These are phyloP conservation scores for Brachionus rotundiformis DNA, from an alignment of 1,140 invertebrate species.

Conservation along the genomic window DNA sequence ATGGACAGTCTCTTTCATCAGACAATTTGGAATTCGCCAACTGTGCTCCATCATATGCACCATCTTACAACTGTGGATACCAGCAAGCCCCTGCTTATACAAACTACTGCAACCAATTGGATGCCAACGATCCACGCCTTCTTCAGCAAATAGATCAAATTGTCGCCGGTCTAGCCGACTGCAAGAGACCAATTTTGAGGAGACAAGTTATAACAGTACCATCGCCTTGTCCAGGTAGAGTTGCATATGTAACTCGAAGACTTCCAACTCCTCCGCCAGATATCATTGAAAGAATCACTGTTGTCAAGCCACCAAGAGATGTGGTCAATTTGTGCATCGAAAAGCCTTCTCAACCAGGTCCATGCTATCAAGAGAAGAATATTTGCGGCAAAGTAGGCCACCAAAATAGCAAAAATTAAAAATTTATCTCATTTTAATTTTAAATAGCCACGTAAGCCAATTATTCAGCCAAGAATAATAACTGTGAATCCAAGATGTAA, in stretches of 20 bases:
- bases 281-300: conserved; percentile 50
- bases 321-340: conserved; percentile 47
- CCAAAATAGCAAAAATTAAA: not conserved
- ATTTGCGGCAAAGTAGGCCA: conserved; percentile 38
- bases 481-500: not conserved
- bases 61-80: conserved; percentile 14
- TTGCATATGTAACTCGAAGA: conserved; percentile 44
- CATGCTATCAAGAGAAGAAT: conserved; percentile 44
- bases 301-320: conserved; percentile 51
- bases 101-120: conserved; percentile 41
- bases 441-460: conserved; percentile 37
- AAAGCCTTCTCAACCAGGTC: conserved; percentile 25
- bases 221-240: conserved; percentile 36
- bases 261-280: conserved; percentile 48
- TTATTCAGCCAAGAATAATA: conserved; percentile 48
- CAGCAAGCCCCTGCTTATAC: not conserved
- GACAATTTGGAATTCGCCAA: conserved; percentile 14
- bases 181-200: conserved; percentile 37
- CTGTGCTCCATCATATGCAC: not conserved
- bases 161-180: conserved; percentile 7
- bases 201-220: conserved; percentile 47
- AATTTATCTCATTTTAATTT: not conserved
- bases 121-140: conserved; percentile 23
- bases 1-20: conserved; percentile 29
- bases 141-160: conserved; percentile 50